Evolutionary conservation across 2,113 vertebrate species (phyloP).

Genomic region (Antennarius striatus): DNA sequence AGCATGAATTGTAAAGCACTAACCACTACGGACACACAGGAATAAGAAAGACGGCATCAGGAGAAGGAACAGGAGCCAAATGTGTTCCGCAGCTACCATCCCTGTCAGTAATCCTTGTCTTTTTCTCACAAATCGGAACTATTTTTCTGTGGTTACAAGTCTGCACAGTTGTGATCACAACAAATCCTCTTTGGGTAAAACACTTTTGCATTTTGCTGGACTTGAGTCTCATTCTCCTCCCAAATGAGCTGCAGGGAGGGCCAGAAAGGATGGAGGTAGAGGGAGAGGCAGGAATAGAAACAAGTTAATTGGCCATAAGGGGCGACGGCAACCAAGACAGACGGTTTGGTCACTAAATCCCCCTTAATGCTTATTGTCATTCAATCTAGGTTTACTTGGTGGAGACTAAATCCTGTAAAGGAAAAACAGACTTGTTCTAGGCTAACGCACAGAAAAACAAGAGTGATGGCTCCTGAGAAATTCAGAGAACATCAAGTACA

Average conservation of each 20-base stretch:
- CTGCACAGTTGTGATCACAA: slow-evolving; percentile 11
- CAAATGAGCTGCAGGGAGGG: slow-evolving; percentile 38
- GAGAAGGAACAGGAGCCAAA: too few relatives aligned
- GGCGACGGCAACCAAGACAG: slow-evolving; percentile 35
- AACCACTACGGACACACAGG: too few relatives aligned
- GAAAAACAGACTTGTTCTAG: slow-evolving; percentile 37
- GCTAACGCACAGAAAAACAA: slow-evolving; percentile 28
- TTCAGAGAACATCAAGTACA: slow-evolving; percentile 4
- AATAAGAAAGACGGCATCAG: too few relatives aligned
- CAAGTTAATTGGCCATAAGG: slow-evolving; percentile 49
- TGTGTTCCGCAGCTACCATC: too few relatives aligned
- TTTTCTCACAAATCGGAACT: slow-evolving; percentile 3
- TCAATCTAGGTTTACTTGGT: slow-evolving; percentile 32
- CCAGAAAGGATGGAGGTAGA: slow-evolving; percentile 19
- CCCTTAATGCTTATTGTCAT: slow-evolving; percentile 42
- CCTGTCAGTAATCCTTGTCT: slow-evolving; percentile 17
- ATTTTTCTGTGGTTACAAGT: slow-evolving; percentile 1
- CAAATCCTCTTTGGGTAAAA: slow-evolving; percentile 54
- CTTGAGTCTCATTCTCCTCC: slow-evolving; percentile 49
- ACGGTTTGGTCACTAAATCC: slow-evolving; percentile 53
- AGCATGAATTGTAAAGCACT: too few relatives aligned
- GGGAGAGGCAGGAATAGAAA: slow-evolving; percentile 7
- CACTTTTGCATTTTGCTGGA: slow-evolving; percentile 53
- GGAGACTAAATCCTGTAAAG: slow-evolving; percentile 19
- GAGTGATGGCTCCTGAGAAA: slow-evolving; percentile 3